Percentiles rank a stretch among this genome's conserved stretches.
phyloP scores from a whole-genome alignment of 2,888 invertebrate genomes.

The Agrochola circellaris region DNA sequence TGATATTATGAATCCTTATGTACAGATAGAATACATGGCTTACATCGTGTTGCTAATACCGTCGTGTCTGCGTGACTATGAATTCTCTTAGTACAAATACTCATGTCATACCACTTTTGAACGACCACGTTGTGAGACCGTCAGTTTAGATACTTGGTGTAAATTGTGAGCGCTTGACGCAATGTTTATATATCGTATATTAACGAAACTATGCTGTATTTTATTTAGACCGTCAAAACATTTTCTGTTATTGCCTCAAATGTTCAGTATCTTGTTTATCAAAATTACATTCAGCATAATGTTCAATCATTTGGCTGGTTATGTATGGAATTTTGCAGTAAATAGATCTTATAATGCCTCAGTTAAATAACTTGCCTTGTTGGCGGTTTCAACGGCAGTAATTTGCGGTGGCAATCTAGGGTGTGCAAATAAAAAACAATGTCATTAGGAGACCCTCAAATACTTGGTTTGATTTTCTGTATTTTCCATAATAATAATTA shows the following conservation, averaged over 20 bases:
- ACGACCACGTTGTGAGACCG: constrained; percentile 39
- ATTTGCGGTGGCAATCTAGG: constrained; percentile 28
- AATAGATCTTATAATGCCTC: constrained; percentile 12
- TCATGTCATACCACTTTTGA: constrained; percentile 57
- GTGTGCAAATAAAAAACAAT: constrained; percentile 1
- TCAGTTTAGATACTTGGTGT: constrained; percentile 61
- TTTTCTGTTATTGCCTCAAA: constrained; percentile 23
- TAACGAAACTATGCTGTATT: constrained; percentile 19
- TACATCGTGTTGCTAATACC: constrained; percentile 46
- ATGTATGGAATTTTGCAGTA: constrained; percentile 16
- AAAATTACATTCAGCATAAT: neutral
- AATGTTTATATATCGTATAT: constrained; percentile 32
- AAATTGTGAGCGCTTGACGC: constrained; percentile 53
- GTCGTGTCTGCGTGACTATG: constrained; percentile 62
- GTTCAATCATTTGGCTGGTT: neutral
- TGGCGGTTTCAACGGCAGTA: constrained; percentile 27
- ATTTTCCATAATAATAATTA: neutral
- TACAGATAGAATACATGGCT: constrained; percentile 33
- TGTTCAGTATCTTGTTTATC: constrained; percentile 10
- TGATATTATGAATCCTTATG: constrained; percentile 1
- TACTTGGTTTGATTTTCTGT: neutral
- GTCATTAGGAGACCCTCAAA: neutral
- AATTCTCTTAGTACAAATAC: constrained; percentile 62
- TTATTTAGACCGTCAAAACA: constrained; percentile 19
- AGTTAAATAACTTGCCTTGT: constrained; percentile 8